Evolutionary conservation across 2,113 vertebrate species (phyloP), one percentile per base, ranked within the genome.

Genomic region (Ploceus nigricollis): DNA sequence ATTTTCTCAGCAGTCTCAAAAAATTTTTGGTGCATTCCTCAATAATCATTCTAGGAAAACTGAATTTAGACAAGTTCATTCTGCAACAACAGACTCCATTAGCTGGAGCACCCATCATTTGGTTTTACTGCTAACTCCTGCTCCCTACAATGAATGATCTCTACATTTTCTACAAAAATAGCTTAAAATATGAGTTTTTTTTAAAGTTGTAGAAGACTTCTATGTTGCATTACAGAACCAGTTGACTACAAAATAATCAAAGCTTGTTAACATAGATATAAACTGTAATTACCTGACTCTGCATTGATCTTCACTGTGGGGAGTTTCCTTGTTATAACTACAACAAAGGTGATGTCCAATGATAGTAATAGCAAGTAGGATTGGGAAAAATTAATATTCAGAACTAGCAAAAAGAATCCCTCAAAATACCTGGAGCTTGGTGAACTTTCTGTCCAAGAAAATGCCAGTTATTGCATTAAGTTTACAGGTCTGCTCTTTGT

Each of bases 311-410:
- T 89, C 83, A 81, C 56, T 57, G 68, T 78, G 39, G 83, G 80
- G 71, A 92, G 72, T 83, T 96, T 89, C 89, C 77, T 95, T 87
- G 60, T 73, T 86, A 70, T 44, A 95, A 89, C 15, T 30, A 90
- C 86, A 88, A 92, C 54, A 93, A 93, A 92, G 23, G 21, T 77
- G 42, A 53, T 54, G 5, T 39, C 64, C 96, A 85, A 87, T 72
- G 33, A 91, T 15, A 70, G 48, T 9, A 90, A 83, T 44, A 39
- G 56, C 76, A 93, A 92, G 72, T 17, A 78, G 22, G 27, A 94
- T 22, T 33, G 24, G 15, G 33, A 50, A 84, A 89, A 90, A 94
- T 47, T 40, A 89, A 78, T 75, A 78, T 89, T 95, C 69, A 87
- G 40, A 83, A 91, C 27, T 31, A 78, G 90, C 8, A 5, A 77